Base-by-base conservation (phyloP, 2,888 invertebrate genomes). In the Frankliniella fusca region DNA sequence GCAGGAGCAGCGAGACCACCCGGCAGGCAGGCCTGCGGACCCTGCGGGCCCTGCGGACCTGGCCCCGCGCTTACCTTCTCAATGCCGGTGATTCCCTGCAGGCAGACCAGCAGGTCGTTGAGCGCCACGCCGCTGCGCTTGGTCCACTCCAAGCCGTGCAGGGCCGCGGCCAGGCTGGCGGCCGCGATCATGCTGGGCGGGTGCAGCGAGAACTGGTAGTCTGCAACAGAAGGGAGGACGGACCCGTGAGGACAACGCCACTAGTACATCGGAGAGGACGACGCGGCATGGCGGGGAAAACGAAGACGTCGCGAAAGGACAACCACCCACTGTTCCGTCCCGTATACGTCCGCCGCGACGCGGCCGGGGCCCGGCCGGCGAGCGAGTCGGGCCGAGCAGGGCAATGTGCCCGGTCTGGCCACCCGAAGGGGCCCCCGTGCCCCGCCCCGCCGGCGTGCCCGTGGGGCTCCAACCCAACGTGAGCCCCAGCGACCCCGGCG, bases 141-240 rank as follows among this genome's bases (percentile, higher is more conserved):
- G 86, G 90, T 90, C 91, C 93, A 93, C 85, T 92, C 91, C 82
- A 96, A 91, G 28, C 95, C 96, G 85, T 93, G 92, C 82, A 96
- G 91, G 70, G 97, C 96, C 80, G 96, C 95, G 10, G 95, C 95
- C 85, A 97, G 92, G 87, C 95, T 93, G 84, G 97, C 95, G 28
- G 95, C 94, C 70, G 97, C 97, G 85, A 97, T 93, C 88, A 96
- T 96, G 87, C 97, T 97, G 82, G 97, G 94, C 80, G 96, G 93
- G 89, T 95, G 95, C 89, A 94, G 91, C 85, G 94, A 94, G 89
- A 97, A 97, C 87, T 94, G 93, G 89, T 95, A 94, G 90, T 97
- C 97, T 97, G 92, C n/a, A 90, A 90, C 85, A 86, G 86, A 86
- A 86, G 85, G 81, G 84, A 84, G 83, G 82, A 83, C 81, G 23